Conservation (phyloP, 2,797 vertebrate species). For the Myotis myotis region DNA sequence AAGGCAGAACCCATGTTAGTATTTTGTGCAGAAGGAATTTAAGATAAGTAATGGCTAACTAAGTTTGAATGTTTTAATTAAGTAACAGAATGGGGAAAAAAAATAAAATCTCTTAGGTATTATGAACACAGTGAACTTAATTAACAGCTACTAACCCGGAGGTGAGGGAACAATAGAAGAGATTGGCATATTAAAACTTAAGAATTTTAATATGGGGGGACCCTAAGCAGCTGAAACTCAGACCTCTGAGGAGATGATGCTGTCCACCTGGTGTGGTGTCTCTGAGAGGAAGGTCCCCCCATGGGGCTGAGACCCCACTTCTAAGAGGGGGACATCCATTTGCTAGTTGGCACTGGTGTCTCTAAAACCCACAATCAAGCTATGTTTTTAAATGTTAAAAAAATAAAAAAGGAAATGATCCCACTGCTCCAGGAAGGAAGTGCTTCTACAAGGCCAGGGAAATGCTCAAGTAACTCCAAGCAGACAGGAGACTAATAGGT, state of each 20-base stretch:
- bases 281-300: background rate
- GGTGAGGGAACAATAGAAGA: background rate
- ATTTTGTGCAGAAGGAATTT: background rate
- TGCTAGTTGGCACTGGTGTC: background rate
- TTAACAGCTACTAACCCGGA: background rate
- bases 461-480: background rate
- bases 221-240: background rate
- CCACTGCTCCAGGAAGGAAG: background rate
- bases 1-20: background rate
- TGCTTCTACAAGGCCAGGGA: background rate
- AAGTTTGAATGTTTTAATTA: background rate
- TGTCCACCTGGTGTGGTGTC: rapidly evolving
- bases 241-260: background rate
- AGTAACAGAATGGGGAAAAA: background rate
- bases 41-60: background rate
- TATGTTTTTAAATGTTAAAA: background rate
- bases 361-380: background rate
- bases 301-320: too few relatives aligned
- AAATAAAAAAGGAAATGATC: background rate
- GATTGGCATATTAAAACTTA: too few relatives aligned
- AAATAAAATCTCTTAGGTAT: background rate
- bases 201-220: too few relatives aligned
- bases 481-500: too few relatives aligned
- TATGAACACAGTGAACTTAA: background rate
- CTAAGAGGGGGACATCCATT: background rate